Base-by-base conservation (phyloP, 2,888 invertebrate genomes). In the Pecten maximus region DNA sequence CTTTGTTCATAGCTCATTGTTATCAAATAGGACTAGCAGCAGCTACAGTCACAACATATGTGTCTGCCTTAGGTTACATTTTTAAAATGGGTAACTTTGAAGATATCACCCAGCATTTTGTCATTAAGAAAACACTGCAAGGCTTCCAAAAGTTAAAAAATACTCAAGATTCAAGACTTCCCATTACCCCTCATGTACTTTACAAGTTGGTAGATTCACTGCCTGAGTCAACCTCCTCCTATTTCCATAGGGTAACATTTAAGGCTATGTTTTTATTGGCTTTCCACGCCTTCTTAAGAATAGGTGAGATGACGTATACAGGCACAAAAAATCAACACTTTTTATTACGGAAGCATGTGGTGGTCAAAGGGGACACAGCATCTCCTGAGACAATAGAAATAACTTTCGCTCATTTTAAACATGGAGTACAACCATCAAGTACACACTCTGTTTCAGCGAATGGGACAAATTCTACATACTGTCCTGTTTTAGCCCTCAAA, bases 101-200 rank as follows among this genome's bases (percentile, higher is more conserved):
- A 35, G 87, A 28, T 87, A 12, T 89, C 23, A 87, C 89, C 3
- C 86, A 89, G 23, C 40, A 89, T 28, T 89, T 89, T 16, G 3
- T 87, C 8, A 89, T 89, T 10, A 86, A 44, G 40, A 89, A 89
- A 35, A 87, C 19, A 48, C 48, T 89, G n/a, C 86, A 89, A 44
- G 87, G 89, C 23, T 89, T n/a, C 23, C 60, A 54, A 39, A 89
- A 89, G 74, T 19, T 60, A n/a, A 60, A 89, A 60, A 6, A 35
- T 19, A n/a, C 60, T 0, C 1, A 15, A 28, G 54, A 89, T 40
- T 15, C 87, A 12, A 8, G 89, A 87, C 40, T 89, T 8, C 89
- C 89, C 2, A 89, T 89, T 35, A 89, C 89, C 0, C 89, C 89
- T 4, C n/a, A 23, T 19, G 35, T 86, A n/a, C 87, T 89, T 2